These are phyloP conservation scores for Phocoena phocoena DNA, from an alignment of 2,113 vertebrate species.

Conservation along the genomic window DNA sequence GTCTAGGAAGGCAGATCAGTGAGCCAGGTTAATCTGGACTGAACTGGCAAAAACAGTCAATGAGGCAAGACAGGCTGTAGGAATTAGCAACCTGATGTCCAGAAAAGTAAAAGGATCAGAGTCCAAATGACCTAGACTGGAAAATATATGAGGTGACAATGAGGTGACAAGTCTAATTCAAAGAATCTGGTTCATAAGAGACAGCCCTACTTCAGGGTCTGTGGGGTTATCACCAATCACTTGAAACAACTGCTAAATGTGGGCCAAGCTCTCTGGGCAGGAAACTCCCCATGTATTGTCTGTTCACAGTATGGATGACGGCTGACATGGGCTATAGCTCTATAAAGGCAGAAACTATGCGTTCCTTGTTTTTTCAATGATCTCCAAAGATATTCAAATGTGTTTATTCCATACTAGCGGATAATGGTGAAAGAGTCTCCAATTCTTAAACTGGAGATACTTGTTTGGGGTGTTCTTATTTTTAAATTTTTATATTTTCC, in stretches of 20 bases:
- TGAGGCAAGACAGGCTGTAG: not conserved
- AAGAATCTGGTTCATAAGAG: not conserved
- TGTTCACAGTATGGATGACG: not conserved
- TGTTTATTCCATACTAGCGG: not conserved
- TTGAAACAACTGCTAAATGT: not conserved
- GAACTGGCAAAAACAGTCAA: not conserved
- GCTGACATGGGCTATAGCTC: not conserved
- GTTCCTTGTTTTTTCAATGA: not conserved
- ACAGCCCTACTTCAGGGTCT: not conserved
- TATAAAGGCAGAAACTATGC: not conserved
- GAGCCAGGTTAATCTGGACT: not conserved
- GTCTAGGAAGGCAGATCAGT: not conserved
- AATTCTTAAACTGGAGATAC: not conserved
- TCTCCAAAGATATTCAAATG: not conserved
- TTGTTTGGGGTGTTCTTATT: not conserved
- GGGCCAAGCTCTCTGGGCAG: too few species aligned
- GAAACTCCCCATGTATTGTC: not conserved
- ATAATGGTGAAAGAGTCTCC: not conserved
- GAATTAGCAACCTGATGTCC: not conserved
- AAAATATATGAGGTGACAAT: not conserved
- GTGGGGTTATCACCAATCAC: too few species aligned
- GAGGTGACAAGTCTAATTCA: not conserved
- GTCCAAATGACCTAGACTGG: not conserved
- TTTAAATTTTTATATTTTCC: not conserved
- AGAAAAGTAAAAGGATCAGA: not conserved